Evolutionary conservation across 1,140 invertebrate genomes (phyloP).

Genomic region (Trichonephila inaurata): DNA sequence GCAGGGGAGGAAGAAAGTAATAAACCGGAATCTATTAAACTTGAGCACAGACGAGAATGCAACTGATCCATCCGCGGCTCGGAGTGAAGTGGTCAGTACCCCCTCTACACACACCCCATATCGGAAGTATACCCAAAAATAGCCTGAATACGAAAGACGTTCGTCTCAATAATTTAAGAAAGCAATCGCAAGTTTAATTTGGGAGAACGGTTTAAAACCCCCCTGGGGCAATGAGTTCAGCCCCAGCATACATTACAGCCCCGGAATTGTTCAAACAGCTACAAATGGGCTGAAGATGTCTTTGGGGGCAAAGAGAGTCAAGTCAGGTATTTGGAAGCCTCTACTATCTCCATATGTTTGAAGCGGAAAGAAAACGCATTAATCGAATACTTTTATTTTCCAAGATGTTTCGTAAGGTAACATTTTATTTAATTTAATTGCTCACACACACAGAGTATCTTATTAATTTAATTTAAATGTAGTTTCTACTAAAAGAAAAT

Average conservation of each 20-base stretch:
- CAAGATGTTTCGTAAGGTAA: too few relatives aligned
- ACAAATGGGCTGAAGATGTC: conserved; percentile 39
- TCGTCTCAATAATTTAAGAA: conserved; percentile 75
- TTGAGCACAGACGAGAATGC: conserved; percentile 40
- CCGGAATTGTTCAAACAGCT: conserved; percentile 60
- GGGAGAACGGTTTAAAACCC: conserved; percentile 69
- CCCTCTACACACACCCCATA: not conserved
- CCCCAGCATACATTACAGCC: conserved; percentile 67
- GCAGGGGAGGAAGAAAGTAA: conserved; percentile 42
- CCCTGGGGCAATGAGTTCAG: conserved; percentile 42
- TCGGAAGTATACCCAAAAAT: conserved; percentile 59
- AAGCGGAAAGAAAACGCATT: too few relatives aligned
- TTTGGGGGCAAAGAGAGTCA: not conserved
- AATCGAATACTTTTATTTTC: too few relatives aligned
- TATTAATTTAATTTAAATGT: too few relatives aligned
- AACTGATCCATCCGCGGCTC: conserved; percentile 28
- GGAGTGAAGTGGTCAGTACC: conserved; percentile 49
- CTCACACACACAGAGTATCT: too few relatives aligned
- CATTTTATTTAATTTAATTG: too few relatives aligned
- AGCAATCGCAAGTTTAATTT: conserved; percentile 73
- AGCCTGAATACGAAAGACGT: conserved; percentile 70
- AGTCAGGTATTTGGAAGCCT: not conserved
- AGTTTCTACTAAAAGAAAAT: too few relatives aligned
- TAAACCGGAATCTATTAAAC: conserved; percentile 70
- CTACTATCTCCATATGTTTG: not conserved